These are phyloP conservation scores for Leptopterna dolabrata DNA, from an alignment of 2,888 invertebrate genomes.

Conservation along the genomic window DNA sequence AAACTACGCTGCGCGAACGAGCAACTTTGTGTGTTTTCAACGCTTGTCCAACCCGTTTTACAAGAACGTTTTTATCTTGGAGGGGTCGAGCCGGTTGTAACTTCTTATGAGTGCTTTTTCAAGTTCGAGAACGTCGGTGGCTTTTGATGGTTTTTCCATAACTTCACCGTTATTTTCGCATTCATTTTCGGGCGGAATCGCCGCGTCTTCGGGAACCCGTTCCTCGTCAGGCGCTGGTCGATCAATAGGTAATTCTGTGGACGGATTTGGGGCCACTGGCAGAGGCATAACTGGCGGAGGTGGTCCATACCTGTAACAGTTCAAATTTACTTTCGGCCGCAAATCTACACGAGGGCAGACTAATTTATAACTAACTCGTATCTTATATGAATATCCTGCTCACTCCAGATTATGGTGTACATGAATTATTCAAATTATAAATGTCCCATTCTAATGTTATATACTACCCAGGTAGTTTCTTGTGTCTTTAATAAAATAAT, in stretches of 20 bases:
- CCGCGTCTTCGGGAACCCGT: neutral
- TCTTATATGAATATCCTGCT: too few relatives aligned
- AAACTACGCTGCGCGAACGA: neutral
- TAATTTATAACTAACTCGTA: too few relatives aligned
- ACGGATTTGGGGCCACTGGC: neutral
- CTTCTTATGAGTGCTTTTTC: neutral
- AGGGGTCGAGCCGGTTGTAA: neutral
- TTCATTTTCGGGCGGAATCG: neutral
- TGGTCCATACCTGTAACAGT: neutral
- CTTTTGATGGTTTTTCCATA: neutral
- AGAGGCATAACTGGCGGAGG: neutral
- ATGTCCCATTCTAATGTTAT: too few relatives aligned
- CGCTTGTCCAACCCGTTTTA: neutral
- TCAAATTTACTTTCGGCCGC: neutral
- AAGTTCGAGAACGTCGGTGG: neutral
- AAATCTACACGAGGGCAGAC: too few relatives aligned
- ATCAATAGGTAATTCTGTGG: neutral
- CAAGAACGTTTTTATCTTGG: neutral
- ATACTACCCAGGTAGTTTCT: too few relatives aligned
- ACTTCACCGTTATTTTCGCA: neutral
- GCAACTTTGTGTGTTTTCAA: neutral
- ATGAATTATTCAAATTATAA: too few relatives aligned
- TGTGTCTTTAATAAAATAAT: too few relatives aligned
- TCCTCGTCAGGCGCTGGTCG: neutral
- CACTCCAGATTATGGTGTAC: too few relatives aligned